phyloP scores from a whole-genome alignment of 1,140 invertebrate species.

The Cotesia glomerata region DNA sequence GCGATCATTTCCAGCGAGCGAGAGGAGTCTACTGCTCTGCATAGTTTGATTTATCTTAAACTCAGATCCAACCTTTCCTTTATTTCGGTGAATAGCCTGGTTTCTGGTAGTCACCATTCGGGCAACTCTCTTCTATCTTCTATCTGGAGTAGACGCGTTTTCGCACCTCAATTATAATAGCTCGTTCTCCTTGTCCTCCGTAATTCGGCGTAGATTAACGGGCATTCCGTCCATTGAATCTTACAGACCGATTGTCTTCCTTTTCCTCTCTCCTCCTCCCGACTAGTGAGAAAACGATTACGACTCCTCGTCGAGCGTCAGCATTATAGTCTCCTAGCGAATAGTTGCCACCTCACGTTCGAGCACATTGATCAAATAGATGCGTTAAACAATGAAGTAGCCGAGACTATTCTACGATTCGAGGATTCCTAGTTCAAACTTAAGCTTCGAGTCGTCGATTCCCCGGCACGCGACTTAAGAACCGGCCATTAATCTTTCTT shows the following conservation, averaged over 20 bases:
- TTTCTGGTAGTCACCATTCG: not conserved
- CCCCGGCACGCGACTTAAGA: slow-evolving; percentile 8
- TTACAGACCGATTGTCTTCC: slow-evolving; percentile 36
- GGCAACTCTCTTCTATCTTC: not conserved
- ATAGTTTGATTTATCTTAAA: not conserved
- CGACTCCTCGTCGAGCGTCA: slow-evolving; percentile 19
- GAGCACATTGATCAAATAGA: slow-evolving; percentile 24
- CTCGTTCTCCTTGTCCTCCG: slow-evolving; percentile 5
- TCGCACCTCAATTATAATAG: not conserved
- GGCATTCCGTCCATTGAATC: slow-evolving; percentile 45
- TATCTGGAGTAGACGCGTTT: not conserved
- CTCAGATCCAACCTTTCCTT: not conserved
- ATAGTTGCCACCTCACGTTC: slow-evolving; percentile 24
- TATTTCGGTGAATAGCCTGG: not conserved
- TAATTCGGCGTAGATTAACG: slow-evolving; percentile 41
- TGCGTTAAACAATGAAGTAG: slow-evolving; percentile 30
- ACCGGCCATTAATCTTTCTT: slow-evolving; percentile 35
- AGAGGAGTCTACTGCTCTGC: not conserved
- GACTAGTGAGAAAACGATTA: not conserved
- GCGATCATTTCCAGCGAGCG: not conserved
- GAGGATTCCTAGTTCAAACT: slow-evolving; percentile 47
- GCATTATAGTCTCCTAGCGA: slow-evolving; percentile 18
- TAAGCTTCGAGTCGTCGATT: slow-evolving; percentile 38
- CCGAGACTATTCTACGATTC: not conserved
- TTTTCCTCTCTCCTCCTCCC: not conserved